Evolutionary conservation across 2,113 vertebrate genomes (phyloP).

Genomic region (Ahaetulla prasina): DNA sequence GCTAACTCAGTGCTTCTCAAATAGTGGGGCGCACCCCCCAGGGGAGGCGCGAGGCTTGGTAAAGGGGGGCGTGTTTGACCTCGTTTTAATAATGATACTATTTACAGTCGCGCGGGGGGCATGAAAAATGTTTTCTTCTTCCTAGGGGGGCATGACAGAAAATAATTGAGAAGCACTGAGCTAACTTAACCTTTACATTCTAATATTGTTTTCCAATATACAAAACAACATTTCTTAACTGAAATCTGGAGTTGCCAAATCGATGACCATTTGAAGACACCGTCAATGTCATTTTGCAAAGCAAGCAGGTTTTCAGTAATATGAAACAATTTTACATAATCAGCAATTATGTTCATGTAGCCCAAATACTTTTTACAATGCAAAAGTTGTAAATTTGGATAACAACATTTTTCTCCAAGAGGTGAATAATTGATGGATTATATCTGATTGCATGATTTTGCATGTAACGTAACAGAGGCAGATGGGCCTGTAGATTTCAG

Average conservation of each 20-base stretch:
- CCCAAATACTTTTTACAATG: not conserved
- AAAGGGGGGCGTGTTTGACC: too few species aligned
- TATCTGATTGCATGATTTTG: not conserved
- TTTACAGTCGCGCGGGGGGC: too few species aligned
- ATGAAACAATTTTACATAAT: not conserved
- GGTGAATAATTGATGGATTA: not conserved
- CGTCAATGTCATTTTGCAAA: not conserved
- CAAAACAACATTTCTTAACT: not conserved
- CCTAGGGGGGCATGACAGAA: too few species aligned
- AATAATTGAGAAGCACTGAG: too few species aligned
- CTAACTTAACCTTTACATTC: not conserved
- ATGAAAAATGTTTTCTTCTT: too few species aligned
- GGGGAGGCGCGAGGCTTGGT: too few species aligned
- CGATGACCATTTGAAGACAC: not conserved
- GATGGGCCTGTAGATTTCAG: too few species aligned
- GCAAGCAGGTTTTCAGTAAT: not conserved
- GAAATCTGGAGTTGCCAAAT: not conserved
- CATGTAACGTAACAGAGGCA: not conserved
- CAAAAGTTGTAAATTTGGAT: not conserved
- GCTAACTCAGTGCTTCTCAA: too few species aligned
- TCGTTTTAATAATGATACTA: too few species aligned
- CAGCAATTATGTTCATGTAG: not conserved
- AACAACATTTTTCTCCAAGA: not conserved
- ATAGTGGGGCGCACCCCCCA: too few species aligned
- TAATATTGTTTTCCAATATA: not conserved